Evolutionary conservation across 2,888 invertebrate species (phyloP).

Genomic region (Eupithecia insigniata): DNA sequence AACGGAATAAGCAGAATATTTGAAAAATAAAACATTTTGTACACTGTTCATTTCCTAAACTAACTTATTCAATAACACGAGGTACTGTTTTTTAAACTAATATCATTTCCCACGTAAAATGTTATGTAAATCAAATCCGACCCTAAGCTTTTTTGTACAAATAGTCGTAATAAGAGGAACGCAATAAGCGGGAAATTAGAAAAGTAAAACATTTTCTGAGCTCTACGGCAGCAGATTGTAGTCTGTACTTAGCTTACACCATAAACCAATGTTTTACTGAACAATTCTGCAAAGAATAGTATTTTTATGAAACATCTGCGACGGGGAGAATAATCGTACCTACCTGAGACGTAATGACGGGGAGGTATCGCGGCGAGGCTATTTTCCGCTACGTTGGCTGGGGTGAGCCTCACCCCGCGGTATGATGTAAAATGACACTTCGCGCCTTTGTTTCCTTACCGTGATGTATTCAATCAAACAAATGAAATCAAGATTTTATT

Average conservation of each 20-base stretch:
- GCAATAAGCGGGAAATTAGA: neutral
- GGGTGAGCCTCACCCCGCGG: constrained; percentile 48
- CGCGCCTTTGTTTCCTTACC: constrained; percentile 47
- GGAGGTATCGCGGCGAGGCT: constrained; percentile 51
- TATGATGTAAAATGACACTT: constrained; percentile 59
- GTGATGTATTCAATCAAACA: constrained; percentile 52
- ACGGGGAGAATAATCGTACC: constrained; percentile 35
- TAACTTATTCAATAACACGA: constrained; percentile 16
- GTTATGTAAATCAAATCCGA: neutral
- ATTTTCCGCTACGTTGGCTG: constrained; percentile 63
- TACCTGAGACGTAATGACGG: constrained; percentile 40
- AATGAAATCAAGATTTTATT: constrained; percentile 30
- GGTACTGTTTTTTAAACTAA: neutral
- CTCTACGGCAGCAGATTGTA: neutral
- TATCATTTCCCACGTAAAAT: neutral
- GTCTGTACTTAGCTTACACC: constrained; percentile 24
- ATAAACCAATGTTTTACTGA: constrained; percentile 35
- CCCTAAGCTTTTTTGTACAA: neutral
- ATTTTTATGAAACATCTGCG: constrained; percentile 38
- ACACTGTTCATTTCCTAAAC: constrained; percentile 25
- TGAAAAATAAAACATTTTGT: too few relatives aligned
- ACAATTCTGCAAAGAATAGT: constrained; percentile 32
- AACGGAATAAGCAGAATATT: too few relatives aligned
- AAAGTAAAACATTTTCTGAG: constrained; percentile 4
- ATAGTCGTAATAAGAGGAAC: neutral